Evolutionary conservation across 2,113 vertebrate species (phyloP).

Genomic region (Canis aureus): DNA sequence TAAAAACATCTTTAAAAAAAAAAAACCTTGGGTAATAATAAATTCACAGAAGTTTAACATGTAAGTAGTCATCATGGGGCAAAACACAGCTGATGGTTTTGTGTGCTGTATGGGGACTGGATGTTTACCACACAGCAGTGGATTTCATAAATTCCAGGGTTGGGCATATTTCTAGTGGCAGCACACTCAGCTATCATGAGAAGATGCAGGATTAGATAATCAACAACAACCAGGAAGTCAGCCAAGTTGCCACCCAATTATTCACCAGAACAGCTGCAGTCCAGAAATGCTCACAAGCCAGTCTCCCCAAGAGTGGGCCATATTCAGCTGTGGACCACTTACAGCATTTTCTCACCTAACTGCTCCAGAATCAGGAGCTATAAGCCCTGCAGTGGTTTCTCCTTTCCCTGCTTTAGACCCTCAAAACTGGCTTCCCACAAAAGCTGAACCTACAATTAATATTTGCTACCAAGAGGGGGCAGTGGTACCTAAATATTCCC

Average conservation of each 20-base stretch:
- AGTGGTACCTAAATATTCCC: not conserved
- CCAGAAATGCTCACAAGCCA: constrained; percentile 48
- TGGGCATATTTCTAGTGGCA: not conserved
- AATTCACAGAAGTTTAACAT: constrained; percentile 1
- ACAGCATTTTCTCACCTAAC: not conserved
- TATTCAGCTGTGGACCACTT: constrained; percentile 19
- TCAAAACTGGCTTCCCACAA: not conserved
- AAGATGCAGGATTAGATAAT: constrained; percentile 64
- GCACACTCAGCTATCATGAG: not conserved
- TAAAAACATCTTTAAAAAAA: not conserved
- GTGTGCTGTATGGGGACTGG: not conserved
- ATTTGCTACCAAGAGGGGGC: constrained; percentile 15
- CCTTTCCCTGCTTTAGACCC: not conserved
- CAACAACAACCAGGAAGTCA: constrained; percentile 43
- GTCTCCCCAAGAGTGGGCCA: not conserved
- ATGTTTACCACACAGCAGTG: constrained; percentile 44
- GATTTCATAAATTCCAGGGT: constrained; percentile 69
- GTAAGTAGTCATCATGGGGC: not conserved
- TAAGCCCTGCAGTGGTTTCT: not conserved
- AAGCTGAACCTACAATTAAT: constrained; percentile 56
- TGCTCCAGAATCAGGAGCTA: not conserved
- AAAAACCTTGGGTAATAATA: not conserved
- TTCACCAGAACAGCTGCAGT: constrained; percentile 65
- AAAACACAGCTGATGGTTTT: not conserved
- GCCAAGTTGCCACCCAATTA: constrained; percentile 74